A percentile compares a stretch with the other conserved stretches of the same genome.
These are phyloP conservation scores for Drosophila borborema DNA, from an alignment of 2,888 invertebrate genomes.

Conservation along the genomic window DNA sequence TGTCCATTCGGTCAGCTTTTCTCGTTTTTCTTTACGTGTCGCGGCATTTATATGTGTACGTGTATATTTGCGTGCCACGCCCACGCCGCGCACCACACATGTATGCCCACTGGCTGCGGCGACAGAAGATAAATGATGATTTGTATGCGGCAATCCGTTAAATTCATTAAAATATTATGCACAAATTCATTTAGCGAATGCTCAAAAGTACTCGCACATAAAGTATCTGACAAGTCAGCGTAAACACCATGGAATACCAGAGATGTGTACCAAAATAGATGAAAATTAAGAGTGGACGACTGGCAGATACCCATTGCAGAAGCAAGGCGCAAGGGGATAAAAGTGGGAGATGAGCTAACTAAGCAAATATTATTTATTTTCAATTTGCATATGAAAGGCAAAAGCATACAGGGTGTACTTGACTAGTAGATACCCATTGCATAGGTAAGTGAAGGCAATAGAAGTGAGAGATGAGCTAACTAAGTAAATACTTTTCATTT, in stretches of 20 bases:
- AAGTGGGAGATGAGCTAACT: neutral
- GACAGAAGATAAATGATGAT: constrained; percentile 63
- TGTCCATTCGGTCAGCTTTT: constrained; percentile 50
- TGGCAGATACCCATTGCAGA: neutral
- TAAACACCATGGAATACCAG: constrained; percentile 18
- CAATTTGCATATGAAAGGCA: neutral
- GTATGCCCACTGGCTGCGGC: constrained; percentile 13
- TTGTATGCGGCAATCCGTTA: constrained; percentile 67
- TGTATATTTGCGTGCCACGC: constrained; percentile 34
- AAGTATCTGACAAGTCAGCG: constrained; percentile 2
- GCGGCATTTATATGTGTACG: neutral
- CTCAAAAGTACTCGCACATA: constrained; percentile 29
- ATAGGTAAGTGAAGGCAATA: too few species aligned
- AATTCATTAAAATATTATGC: constrained; percentile 71
- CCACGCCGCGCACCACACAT: constrained; percentile 11
- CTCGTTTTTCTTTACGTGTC: neutral
- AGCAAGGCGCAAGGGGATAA: too few species aligned
- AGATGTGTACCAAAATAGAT: neutral
- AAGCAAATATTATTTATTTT: neutral
- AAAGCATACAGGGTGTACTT: neutral
- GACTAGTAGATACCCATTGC: neutral
- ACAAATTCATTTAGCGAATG: constrained; percentile 60
- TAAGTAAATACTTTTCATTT: neutral
- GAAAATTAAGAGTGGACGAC: neutral
- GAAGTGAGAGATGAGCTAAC: too few species aligned